phyloP scores from a whole-genome alignment of 2,113 vertebrate genomes.

The Barbus barbus region DNA sequence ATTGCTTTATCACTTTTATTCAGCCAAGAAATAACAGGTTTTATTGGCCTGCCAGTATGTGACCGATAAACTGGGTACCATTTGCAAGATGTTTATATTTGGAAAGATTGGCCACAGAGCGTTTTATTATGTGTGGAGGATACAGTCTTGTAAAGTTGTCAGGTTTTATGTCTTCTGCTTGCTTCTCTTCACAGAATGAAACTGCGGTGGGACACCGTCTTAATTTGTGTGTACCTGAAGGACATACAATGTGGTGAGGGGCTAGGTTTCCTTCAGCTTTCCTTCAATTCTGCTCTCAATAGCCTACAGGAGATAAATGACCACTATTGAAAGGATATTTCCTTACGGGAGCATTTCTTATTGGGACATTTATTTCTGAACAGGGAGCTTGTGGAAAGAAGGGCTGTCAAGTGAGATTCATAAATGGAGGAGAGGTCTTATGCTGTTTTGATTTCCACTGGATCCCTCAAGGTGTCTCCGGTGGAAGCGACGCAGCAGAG shows the following conservation, averaged over 20 bases:
- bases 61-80: too few relatives aligned
- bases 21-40: not conserved
- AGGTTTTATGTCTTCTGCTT: constrained; percentile 25
- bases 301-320: not conserved
- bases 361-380: constrained; percentile 34
- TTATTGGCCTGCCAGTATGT: not conserved
- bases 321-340: not conserved
- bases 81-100: constrained; percentile 22
- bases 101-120: not conserved
- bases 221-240: constrained; percentile 40
- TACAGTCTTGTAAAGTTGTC: constrained; percentile 19
- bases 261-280: constrained; percentile 1
- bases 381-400: not conserved
- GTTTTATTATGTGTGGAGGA: constrained; percentile 8
- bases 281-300: not conserved
- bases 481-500: not conserved
- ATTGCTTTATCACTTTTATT: not conserved
- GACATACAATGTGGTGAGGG: constrained; percentile 19
- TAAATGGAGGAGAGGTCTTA: not conserved
- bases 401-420: constrained; percentile 5
- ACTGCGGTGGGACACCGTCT: constrained; percentile 17
- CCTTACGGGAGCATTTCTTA: constrained; percentile 29
- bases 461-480: constrained; percentile 23
- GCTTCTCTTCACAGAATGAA: not conserved
- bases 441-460: not conserved